A percentile compares a stretch with the other conserved stretches of the same genome.
Evolutionary conservation across 2,113 vertebrate genomes (phyloP).

Genomic region (Bubo scandiacus): DNA sequence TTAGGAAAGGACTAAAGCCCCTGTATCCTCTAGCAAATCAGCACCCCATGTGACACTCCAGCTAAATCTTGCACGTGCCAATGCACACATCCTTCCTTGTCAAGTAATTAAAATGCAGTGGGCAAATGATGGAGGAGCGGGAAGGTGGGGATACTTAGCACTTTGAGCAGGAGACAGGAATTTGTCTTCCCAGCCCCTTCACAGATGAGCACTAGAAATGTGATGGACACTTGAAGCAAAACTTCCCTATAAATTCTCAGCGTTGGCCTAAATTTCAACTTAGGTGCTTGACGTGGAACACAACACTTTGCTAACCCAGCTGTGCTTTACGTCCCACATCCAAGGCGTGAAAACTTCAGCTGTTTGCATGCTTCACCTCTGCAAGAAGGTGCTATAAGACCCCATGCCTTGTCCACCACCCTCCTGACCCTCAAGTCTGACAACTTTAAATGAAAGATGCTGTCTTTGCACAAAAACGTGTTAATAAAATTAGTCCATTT

Average conservation of each 20-base stretch:
- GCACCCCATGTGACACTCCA: not conserved
- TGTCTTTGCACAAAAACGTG: not conserved
- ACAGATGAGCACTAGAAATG: not conserved
- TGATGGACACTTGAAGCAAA: not conserved
- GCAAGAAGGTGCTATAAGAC: not conserved
- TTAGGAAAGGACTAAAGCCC: not conserved
- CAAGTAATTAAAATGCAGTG: not conserved
- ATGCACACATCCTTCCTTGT: not conserved
- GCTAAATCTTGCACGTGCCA: not conserved
- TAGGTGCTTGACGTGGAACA: not conserved
- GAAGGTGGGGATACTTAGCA: not conserved
- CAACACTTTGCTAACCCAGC: not conserved
- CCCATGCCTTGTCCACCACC: not conserved
- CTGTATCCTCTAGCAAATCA: not conserved
- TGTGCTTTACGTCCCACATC: not conserved
- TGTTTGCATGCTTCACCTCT: not conserved
- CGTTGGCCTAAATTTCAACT: not conserved
- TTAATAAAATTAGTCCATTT: not conserved
- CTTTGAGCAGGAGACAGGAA: not conserved
- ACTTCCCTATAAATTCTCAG: not conserved
- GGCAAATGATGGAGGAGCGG: not conserved
- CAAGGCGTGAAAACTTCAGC: not conserved
- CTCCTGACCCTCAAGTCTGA: not conserved
- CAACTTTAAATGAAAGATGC: not conserved
- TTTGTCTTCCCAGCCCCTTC: not conserved